A percentile compares a stretch with the other conserved stretches of the same genome.
These are phyloP conservation scores for Diaprepes abbreviatus DNA, from an alignment of 2,888 invertebrate genomes.

Conservation along the genomic window DNA sequence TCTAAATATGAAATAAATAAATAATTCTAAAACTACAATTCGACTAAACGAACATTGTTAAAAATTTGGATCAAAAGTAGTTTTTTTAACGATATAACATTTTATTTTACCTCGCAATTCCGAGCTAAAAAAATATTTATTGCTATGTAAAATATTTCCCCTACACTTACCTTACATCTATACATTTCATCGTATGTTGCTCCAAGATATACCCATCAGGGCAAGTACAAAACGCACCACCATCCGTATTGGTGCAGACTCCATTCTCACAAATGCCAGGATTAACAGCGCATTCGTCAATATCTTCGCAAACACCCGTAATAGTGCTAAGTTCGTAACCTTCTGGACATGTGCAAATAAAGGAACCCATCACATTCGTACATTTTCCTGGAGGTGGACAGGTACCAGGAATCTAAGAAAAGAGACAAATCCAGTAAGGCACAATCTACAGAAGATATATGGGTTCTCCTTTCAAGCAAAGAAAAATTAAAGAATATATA, in stretches of 20 bases:
- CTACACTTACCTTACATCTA: constrained; percentile 73
- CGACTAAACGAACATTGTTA: no score
- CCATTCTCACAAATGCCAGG: constrained; percentile 85
- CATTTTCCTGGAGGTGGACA: constrained; percentile 77
- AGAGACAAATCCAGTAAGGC: no score
- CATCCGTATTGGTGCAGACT: constrained; percentile 84
- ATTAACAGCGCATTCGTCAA: constrained; percentile 83
- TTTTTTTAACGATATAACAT: no score
- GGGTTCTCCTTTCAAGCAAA: no score
- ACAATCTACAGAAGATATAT: no score
- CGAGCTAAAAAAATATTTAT: no score
- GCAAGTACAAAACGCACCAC: constrained; percentile 87
- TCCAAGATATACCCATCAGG: constrained; percentile 73
- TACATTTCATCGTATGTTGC: constrained; percentile 77
- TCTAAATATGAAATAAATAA: no score
- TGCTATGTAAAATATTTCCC: no score
- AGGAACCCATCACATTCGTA: constrained; percentile 79
- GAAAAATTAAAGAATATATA: no score
- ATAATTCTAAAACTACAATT: no score
- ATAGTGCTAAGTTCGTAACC: constrained; percentile 81
- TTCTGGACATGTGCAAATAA: constrained; percentile 82
- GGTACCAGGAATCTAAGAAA: constrained; percentile 69
- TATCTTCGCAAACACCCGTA: constrained; percentile 76
- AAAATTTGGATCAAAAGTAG: no score
- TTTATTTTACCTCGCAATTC: no score